A percentile compares a stretch with the other conserved stretches of the same genome.
These are phyloP conservation scores for Aphaenogaster ashmeadi DNA, from an alignment of 1,140 invertebrate genomes.

Conservation along the genomic window DNA sequence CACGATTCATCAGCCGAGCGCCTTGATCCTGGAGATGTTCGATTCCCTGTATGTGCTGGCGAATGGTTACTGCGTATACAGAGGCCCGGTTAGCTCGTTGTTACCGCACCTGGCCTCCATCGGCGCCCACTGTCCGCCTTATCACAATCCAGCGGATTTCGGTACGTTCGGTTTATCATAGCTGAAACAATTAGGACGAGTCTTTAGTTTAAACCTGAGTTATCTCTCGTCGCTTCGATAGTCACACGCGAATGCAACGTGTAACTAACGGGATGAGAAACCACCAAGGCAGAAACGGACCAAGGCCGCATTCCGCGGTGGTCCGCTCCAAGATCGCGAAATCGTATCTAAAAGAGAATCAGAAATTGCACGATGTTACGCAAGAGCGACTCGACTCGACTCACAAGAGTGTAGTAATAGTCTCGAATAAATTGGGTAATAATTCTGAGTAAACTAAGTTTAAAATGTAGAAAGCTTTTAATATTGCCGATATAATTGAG, in stretches of 20 bases:
- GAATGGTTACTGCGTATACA: conserved; percentile 95
- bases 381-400: background rate
- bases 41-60: conserved; percentile 97
- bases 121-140: conserved; percentile 94
- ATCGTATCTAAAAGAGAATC: background rate
- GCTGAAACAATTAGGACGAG: background rate
- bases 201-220: background rate
- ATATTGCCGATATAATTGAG: background rate
- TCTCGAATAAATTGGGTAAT: conserved; percentile 3
- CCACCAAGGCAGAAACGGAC: background rate
- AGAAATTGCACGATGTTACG: background rate
- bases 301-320: background rate
- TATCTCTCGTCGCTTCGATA: background rate
- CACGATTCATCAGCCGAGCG: conserved; percentile 98
- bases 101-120: conserved; percentile 94
- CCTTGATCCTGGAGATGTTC: conserved; percentile 98
- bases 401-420: background rate
- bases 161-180: conserved; percentile 88
- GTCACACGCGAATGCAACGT: background rate
- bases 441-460: background rate
- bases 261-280: background rate
- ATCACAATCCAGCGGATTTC: conserved; percentile 98
- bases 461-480: background rate
- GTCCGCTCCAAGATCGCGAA: background rate
- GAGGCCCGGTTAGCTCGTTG: conserved; percentile 91